phyloP scores from a whole-genome alignment of 2,797 vertebrate genomes.

The Melanotaenia nigrans region DNA sequence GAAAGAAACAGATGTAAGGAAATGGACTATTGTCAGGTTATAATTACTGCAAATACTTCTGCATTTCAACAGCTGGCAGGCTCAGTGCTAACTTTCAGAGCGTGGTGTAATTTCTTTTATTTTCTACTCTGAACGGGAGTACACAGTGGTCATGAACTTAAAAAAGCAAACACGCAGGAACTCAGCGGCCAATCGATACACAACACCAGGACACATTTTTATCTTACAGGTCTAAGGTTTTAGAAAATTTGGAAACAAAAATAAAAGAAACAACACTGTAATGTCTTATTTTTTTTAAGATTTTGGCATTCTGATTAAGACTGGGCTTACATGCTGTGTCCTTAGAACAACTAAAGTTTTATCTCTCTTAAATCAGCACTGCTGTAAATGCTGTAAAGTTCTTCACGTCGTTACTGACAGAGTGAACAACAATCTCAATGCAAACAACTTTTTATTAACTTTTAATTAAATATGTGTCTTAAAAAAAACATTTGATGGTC shows the following conservation, averaged over 20 bases:
- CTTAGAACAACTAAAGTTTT: neutral
- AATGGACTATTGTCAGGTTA: neutral
- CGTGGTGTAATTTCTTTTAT: constrained; percentile 4
- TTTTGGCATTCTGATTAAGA: neutral
- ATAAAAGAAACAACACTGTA: neutral
- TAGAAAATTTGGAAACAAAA: neutral
- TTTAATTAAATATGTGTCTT: neutral
- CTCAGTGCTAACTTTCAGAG: constrained; percentile 22
- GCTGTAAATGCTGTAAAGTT: no score
- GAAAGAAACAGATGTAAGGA: constrained; percentile 13
- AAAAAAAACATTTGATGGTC: neutral
- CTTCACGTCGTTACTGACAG: neutral
- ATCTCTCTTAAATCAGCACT: no score
- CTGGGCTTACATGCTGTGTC: neutral
- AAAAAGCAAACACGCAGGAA: constrained; percentile 37
- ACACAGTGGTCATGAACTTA: constrained; percentile 27
- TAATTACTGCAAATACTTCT: constrained; percentile 6
- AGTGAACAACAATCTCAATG: neutral
- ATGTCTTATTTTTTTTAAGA: neutral
- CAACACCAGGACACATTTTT: constrained; percentile 6
- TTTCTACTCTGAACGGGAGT: constrained; percentile 36
- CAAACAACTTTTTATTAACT: neutral
- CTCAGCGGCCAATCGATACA: constrained; percentile 23
- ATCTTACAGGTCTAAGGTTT: neutral
- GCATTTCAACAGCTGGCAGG: neutral